Evolutionary conservation across 1,140 invertebrate species (phyloP).

Genomic region (Drosophila navojoa): DNA sequence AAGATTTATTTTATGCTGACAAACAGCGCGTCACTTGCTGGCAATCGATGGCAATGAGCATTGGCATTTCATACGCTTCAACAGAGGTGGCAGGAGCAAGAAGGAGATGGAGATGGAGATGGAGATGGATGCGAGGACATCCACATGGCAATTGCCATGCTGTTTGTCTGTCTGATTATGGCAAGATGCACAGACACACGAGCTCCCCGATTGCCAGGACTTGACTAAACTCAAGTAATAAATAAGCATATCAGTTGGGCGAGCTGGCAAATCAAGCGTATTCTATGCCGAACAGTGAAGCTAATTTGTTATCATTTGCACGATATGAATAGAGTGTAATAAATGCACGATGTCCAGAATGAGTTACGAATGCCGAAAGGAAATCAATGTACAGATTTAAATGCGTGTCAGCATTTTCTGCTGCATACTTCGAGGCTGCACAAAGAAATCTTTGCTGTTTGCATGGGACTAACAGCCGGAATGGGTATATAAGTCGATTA

Average conservation of each 20-base stretch:
- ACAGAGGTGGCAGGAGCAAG: not conserved
- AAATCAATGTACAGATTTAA: conserved; percentile 44
- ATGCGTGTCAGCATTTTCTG: conserved; percentile 55
- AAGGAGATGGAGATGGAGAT: not conserved
- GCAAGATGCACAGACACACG: conserved; percentile 11
- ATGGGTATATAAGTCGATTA: not conserved
- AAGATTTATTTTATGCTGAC: conserved; percentile 81
- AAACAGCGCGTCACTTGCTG: conserved; percentile 71
- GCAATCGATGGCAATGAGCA: conserved; percentile 72
- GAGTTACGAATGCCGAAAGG: conserved; percentile 48
- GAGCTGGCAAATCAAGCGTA: conserved; percentile 57
- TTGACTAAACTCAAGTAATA: conserved; percentile 32
- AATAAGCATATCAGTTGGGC: conserved; percentile 60
- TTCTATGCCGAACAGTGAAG: conserved; percentile 35
- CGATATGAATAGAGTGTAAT: conserved; percentile 39
- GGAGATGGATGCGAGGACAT: not conserved
- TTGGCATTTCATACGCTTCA: conserved; percentile 27
- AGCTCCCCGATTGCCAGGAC: not conserved
- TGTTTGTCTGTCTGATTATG: conserved; percentile 66
- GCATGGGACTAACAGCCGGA: not conserved
- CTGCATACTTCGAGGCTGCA: conserved; percentile 43
- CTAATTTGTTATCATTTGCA: conserved; percentile 70
- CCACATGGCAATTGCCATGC: conserved; percentile 29
- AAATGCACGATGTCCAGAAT: conserved; percentile 62
- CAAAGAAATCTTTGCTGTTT: not conserved